Evolutionary conservation across 2,888 invertebrate genomes (phyloP).

Genomic region (Agonum fuliginosum): DNA sequence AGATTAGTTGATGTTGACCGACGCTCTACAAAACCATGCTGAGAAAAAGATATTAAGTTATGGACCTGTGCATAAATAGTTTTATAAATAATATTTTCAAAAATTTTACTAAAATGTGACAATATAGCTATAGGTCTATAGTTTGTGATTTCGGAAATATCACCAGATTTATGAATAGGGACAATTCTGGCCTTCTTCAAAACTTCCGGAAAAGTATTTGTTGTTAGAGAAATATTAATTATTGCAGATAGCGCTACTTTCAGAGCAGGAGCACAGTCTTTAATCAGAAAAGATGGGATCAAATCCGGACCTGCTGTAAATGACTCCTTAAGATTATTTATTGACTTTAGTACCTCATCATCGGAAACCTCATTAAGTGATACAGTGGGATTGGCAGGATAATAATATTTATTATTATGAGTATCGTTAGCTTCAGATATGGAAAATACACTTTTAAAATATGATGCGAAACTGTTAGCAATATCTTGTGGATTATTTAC

Average conservation of each 20-base stretch:
- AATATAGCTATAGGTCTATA: slow-evolving; percentile 60
- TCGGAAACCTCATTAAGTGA: not conserved
- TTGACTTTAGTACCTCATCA: not conserved
- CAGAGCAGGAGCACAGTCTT: slow-evolving; percentile 30
- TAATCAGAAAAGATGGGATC: slow-evolving; percentile 45
- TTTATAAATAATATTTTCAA: slow-evolving; percentile 57
- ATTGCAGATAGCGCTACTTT: slow-evolving; percentile 21
- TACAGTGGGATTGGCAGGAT: not conserved
- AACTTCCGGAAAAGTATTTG: slow-evolving; percentile 53
- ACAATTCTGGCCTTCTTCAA: slow-evolving; percentile 53
- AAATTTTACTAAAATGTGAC: slow-evolving; percentile 59
- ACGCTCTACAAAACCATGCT: slow-evolving; percentile 18
- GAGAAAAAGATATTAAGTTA: not conserved
- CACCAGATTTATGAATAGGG: slow-evolving; percentile 59
- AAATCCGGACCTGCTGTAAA: slow-evolving; percentile 48
- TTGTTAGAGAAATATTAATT: slow-evolving; percentile 32
- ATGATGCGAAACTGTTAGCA: not conserved
- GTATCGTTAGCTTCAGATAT: not conserved
- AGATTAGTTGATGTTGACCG: not conserved
- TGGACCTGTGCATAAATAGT: slow-evolving; percentile 46
- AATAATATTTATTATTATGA: not conserved
- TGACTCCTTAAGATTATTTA: not conserved
- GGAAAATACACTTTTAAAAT: not conserved
- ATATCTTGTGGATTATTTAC: not conserved
- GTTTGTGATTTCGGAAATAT: slow-evolving; percentile 40